phyloP scores from a whole-genome alignment of 1,140 invertebrate species.

The Dryas iulia region DNA sequence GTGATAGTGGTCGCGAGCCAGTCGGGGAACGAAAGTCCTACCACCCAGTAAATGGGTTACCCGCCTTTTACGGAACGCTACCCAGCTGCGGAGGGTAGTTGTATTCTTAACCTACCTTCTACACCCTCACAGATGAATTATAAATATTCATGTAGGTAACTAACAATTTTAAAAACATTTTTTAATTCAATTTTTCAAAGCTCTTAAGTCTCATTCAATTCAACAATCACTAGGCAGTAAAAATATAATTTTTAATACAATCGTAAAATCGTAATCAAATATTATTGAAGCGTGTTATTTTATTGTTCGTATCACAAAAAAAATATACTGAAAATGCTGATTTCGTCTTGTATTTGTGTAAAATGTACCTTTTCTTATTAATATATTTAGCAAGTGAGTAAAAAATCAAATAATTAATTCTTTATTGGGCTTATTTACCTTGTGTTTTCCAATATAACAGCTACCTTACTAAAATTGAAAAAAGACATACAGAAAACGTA shows the following conservation, averaged over 20 bases:
- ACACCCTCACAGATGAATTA: too few relatives aligned
- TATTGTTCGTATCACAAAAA: background rate
- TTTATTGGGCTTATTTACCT: background rate
- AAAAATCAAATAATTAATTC: conserved; percentile 1
- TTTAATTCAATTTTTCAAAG: background rate
- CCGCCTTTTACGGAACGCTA: too few relatives aligned
- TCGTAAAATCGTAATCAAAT: conserved; percentile 4
- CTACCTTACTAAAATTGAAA: too few relatives aligned
- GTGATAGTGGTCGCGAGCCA: too few relatives aligned
- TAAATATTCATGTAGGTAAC: too few relatives aligned
- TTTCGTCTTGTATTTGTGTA: background rate
- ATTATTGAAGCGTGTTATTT: background rate
- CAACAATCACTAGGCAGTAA: background rate
- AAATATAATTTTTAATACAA: background rate
- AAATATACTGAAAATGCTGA: background rate
- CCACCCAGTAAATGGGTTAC: too few relatives aligned
- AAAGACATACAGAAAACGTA: too few relatives aligned
- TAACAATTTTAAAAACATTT: too few relatives aligned
- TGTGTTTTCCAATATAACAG: too few relatives aligned
- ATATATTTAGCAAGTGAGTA: conserved; percentile 2
- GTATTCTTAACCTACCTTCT: too few relatives aligned
- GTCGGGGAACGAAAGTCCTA: too few relatives aligned
- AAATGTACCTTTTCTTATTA: conserved; percentile 11
- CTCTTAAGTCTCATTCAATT: background rate
- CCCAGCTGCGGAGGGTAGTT: too few relatives aligned